These are phyloP conservation scores for Tragelaphus eurycerus DNA, from an alignment of 2,797 vertebrate genomes.

Conservation along the genomic window DNA sequence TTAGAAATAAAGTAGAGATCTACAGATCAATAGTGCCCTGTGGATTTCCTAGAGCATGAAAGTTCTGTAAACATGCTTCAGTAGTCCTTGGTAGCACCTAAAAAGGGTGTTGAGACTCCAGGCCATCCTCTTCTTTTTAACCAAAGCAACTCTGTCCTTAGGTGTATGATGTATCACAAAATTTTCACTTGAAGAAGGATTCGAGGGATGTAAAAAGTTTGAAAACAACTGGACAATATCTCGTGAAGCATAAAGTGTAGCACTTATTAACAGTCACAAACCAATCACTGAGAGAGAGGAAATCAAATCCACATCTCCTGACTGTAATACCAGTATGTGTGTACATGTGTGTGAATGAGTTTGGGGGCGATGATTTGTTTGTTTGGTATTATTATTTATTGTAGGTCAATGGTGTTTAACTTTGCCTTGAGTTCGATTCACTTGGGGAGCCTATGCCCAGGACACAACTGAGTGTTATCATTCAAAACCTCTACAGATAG, in stretches of 20 bases:
- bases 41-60: neutral
- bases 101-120: neutral
- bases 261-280: neutral
- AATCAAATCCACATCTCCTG: neutral
- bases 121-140: neutral
- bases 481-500: neutral
- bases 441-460: neutral
- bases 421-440: neutral
- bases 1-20: neutral
- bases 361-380: neutral
- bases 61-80: neutral
- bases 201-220: neutral
- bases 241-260: neutral
- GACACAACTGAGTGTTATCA: neutral
- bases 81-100: neutral
- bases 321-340: neutral
- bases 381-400: neutral
- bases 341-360: neutral
- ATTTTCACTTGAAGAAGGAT: neutral
- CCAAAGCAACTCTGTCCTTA: neutral
- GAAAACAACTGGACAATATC: neutral
- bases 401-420: neutral
- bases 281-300: neutral
- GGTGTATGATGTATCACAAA: neutral
- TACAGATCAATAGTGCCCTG: neutral